Evolutionary conservation across 2,113 vertebrate species (phyloP).

Genomic region (Scytalopus superciliaris): DNA sequence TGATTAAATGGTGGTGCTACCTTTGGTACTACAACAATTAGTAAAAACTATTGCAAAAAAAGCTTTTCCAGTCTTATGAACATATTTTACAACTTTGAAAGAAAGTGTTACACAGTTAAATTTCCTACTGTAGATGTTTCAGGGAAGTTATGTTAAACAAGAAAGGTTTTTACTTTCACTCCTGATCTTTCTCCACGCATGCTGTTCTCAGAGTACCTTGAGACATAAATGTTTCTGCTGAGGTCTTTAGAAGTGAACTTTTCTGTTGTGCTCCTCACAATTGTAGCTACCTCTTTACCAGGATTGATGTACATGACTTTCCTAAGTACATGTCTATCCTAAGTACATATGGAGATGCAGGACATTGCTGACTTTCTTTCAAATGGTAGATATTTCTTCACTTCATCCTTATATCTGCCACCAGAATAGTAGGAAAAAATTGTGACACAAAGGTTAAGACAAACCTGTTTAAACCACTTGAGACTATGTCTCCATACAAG

Average conservation of each 20-base stretch:
- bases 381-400: background rate
- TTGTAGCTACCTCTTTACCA: background rate
- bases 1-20: background rate
- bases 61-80: background rate
- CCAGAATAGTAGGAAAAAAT: background rate
- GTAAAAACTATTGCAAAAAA: background rate
- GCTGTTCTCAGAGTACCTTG: background rate
- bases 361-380: background rate
- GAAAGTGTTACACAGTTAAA: background rate
- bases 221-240: background rate
- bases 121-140: background rate
- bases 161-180: background rate
- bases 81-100: background rate
- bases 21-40: background rate
- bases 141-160: background rate
- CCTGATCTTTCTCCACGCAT: background rate
- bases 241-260: background rate
- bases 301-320: background rate
- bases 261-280: background rate
- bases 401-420: background rate
- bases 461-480: background rate
- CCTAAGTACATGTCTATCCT: background rate
- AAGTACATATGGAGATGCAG: background rate
- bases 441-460: background rate
- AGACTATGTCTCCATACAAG: background rate